These are phyloP conservation scores for Panopea generosa DNA, from an alignment of 2,888 invertebrate species.

Conservation along the genomic window DNA sequence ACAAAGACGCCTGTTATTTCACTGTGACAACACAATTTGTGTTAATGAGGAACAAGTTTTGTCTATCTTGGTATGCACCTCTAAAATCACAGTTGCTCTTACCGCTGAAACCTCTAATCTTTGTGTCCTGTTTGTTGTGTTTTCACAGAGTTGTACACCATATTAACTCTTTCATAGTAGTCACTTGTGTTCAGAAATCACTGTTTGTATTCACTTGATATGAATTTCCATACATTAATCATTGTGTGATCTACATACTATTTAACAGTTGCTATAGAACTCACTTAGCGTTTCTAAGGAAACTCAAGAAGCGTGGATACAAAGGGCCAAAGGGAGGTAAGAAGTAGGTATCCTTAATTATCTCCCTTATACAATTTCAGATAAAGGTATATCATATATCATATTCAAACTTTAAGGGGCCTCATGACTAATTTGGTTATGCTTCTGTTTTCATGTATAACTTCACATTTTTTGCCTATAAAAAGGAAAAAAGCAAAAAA, in stretches of 20 bases:
- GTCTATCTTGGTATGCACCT: too few species aligned
- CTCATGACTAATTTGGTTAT: constrained; percentile 2
- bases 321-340: constrained; percentile 65
- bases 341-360: constrained; percentile 68
- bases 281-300: constrained; percentile 66
- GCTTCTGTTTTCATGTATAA: not conserved
- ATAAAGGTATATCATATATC: not conserved
- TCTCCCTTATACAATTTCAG: constrained; percentile 41
- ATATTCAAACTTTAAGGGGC: constrained; percentile 4
- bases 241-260: constrained; percentile 43
- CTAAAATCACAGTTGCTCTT: too few species aligned
- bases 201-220: too few species aligned
- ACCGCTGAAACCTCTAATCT: too few species aligned
- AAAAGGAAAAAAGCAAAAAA: constrained; percentile 1
- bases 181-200: too few species aligned
- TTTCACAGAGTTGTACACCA: too few species aligned
- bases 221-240: constrained; percentile 23
- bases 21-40: too few species aligned
- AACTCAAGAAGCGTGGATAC: constrained; percentile 67
- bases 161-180: too few species aligned
- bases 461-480: not conserved
- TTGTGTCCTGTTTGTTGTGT: too few species aligned
- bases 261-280: constrained; percentile 70
- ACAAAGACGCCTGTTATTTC: too few species aligned
- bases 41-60: too few species aligned